Conservation (phyloP, 2,113 vertebrate genomes). For the Sinocyclocheilus maitianheensis region DNA sequence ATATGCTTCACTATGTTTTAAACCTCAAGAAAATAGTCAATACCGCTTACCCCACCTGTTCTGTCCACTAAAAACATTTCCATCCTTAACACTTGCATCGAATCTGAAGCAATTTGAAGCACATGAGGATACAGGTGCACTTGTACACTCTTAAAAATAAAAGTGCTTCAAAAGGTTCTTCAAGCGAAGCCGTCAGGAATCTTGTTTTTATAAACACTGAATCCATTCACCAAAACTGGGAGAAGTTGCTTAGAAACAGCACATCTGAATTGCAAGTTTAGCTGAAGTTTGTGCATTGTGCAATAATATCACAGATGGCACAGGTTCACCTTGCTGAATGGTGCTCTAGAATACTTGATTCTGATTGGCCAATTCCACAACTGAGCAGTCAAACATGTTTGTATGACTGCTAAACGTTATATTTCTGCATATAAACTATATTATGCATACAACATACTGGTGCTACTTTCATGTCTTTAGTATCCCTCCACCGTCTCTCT, state of each 20-base stretch:
- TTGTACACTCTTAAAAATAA: too few species aligned
- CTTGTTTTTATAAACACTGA: constrained; percentile 40
- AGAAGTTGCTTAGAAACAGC: background rate
- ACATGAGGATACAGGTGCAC: too few species aligned
- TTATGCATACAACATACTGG: background rate
- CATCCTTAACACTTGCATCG: too few species aligned
- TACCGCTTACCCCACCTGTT: too few species aligned
- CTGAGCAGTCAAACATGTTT: background rate
- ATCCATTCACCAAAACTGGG: constrained; percentile 4
- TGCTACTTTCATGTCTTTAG: background rate
- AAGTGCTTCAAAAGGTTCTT: too few species aligned
- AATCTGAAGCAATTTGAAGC: too few species aligned
- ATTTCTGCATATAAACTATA: background rate
- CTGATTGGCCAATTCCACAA: background rate
- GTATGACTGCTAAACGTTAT: background rate
- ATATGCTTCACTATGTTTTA: too few species aligned
- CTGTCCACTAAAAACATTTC: too few species aligned
- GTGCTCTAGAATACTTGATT: background rate
- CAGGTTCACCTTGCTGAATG: background rate
- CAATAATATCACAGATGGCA: background rate
- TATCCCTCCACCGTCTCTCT: background rate
- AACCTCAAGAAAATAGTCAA: too few species aligned
- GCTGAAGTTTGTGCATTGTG: background rate
- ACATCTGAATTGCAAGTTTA: background rate
- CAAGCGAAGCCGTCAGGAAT: background rate